Evolutionary conservation across 2,888 invertebrate genomes (phyloP), one percentile per base, ranked within the genome.

Genomic region (Dicyrtoma fusca): DNA sequence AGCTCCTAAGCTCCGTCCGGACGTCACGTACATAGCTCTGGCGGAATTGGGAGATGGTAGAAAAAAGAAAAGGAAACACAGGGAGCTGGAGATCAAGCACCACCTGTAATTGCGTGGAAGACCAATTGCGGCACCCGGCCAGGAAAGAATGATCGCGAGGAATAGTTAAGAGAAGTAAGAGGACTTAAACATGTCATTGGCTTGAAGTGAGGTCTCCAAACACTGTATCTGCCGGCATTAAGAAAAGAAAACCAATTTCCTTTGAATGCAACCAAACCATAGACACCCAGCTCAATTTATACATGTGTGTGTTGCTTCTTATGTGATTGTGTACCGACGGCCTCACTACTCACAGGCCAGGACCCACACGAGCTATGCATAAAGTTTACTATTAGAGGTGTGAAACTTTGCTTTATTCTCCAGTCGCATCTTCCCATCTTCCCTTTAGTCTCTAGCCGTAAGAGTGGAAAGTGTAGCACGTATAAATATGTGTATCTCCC

Each of bases 111-210:
- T 42, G 62, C 62, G 19, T 13, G 55, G 55, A 55, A 55, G 62
- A 62, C 62, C 62, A 62, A 42, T 62, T 62, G 62, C 44, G 62
- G 42, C 19, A 17, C 23, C 5, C 10, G 57, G 23, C 6, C 10
- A 25, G 13, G 25, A 44, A 61, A 44, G 61, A 61, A 61, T 61
- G 26, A 34, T 61, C 34, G 26, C 44, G 19, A 42, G 44, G 61
- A 61, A 61, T 44, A 19, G 51, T 64, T 51, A 17, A 44, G 64
- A 63, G 49, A 51, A 26, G 23, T n/a, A 64, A 64, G 64, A 51
- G 26, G 64, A 49, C 64, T 64, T 64, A 64, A 64, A 64, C 14
- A 64, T 64, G 64, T 64, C 64, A 64, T 64, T 64, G 64, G 21
- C 2, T 64, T 26, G 49, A 26, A 64, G 51, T 26, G 26, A 34